Evolutionary conservation across 2,888 invertebrate genomes (phyloP), one percentile per base, ranked within the genome.

Genomic region (Ellobium chinense): DNA sequence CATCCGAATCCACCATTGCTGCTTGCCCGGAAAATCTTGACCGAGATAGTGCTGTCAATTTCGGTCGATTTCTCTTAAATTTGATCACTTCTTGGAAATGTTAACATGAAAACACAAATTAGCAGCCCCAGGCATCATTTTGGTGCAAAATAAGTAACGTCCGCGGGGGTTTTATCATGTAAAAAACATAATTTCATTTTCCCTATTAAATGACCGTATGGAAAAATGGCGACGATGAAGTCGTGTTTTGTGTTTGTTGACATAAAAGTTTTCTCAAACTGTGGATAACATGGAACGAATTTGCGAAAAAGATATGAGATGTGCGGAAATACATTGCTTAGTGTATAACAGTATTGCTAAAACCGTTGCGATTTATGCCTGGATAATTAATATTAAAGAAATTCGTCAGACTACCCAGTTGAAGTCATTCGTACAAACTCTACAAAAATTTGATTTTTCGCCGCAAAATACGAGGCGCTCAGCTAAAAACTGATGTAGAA

Each of bases 231-330:
- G 65, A 76, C 76, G 56, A 24, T 21, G 36, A 39, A 36, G 27
- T 24, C 5, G 31, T n/a, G 24, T 31, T 76, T 76, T 76, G 76
- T 76, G 76, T 76, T 76, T 66, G 66, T 76, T 54, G 56, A 66
- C 7, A 24, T 34, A 66, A 76, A 76, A 36, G 34, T 54, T 76
- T 31, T 46, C 7, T 7, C 7, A 7, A 46, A 46, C 46, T 12
- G 46, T 46, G 46, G 9, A 46, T 46, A 12, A 46, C 46, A 46
- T n/a, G n/a, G n/a, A n/a, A n/a, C n/a, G n/a, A n/a, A n/a, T n/a
- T n/a, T n/a, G n/a, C n/a, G n/a, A n/a, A n/a, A n/a, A n/a, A n/a
- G n/a, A n/a, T n/a, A n/a, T n/a, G n/a, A n/a, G n/a, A n/a, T n/a
- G n/a, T n/a, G n/a, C n/a, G n/a, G n/a, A n/a, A n/a, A 7, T 70